These are phyloP conservation scores for Stictonetta naevosa DNA, from an alignment of 2,113 vertebrate genomes.

Conservation along the genomic window DNA sequence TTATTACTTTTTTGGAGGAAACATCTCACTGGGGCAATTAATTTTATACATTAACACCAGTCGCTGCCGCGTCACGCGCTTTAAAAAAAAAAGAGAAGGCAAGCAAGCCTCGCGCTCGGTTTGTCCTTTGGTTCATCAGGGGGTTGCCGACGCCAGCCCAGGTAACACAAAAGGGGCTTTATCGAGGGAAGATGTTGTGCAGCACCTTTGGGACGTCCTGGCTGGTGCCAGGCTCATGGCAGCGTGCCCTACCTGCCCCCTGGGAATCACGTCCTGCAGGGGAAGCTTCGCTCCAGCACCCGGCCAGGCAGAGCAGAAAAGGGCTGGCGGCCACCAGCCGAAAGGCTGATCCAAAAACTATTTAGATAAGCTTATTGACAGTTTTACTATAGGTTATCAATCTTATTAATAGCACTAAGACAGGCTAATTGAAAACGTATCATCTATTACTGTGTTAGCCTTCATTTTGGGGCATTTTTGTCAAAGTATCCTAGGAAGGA, in stretches of 20 bases:
- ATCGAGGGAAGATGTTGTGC: neutral
- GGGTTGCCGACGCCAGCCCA: constrained; percentile 29
- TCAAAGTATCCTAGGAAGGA: constrained; percentile 72
- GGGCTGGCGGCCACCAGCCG: constrained; percentile 45
- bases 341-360: constrained; percentile 73
- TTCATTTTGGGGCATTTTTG: constrained; percentile 72
- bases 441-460: constrained; percentile 72
- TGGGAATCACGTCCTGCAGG: constrained; percentile 38
- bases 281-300: constrained; percentile 53
- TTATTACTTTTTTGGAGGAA: constrained; percentile 81
- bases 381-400: constrained; percentile 78
- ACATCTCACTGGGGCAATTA: constrained; percentile 78
- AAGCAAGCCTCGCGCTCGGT: neutral
- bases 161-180: constrained; percentile 32
- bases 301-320: constrained; percentile 20
- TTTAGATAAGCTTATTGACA: constrained; percentile 75
- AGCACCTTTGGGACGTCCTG: constrained; percentile 46
- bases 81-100: constrained; percentile 43
- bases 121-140: constrained; percentile 74
- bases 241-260: neutral
- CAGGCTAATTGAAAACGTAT: constrained; percentile 79
- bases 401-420: constrained; percentile 78
- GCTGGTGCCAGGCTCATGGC: neutral
- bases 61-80: constrained; percentile 49
- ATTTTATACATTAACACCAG: constrained; percentile 77